phyloP scores from a whole-genome alignment of 1,140 invertebrate species.

The Danaus plexippus region DNA sequence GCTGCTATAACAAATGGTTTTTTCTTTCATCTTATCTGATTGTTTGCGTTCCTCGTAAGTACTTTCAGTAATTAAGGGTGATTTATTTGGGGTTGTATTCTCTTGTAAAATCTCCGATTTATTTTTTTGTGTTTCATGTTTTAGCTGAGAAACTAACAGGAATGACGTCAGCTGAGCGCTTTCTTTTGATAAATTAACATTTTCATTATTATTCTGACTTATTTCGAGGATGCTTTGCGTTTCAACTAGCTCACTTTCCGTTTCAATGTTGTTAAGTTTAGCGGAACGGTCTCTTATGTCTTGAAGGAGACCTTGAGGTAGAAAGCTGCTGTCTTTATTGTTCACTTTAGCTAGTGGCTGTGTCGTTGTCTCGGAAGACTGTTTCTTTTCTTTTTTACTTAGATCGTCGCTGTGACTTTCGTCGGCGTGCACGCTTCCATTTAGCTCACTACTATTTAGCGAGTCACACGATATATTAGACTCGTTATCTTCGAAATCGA shows the following conservation, averaged over 20 bases:
- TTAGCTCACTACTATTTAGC: slow-evolving; percentile 77
- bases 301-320: slow-evolving; percentile 74
- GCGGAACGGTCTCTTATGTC: slow-evolving; percentile 74
- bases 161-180: slow-evolving; percentile 66
- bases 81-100: slow-evolving; percentile 33
- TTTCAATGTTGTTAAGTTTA: slow-evolving; percentile 63
- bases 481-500: slow-evolving; percentile 79
- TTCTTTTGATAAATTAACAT: slow-evolving; percentile 64
- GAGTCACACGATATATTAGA: slow-evolving; percentile 82
- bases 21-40: slow-evolving; percentile 70
- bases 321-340: slow-evolving; percentile 65
- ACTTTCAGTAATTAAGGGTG: slow-evolving; percentile 75
- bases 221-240: slow-evolving; percentile 33
- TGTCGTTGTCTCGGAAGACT: slow-evolving; percentile 40
- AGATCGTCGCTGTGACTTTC: slow-evolving; percentile 60
- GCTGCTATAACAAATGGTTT: slow-evolving; percentile 67
- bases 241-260: slow-evolving; percentile 49
- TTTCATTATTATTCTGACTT: slow-evolving; percentile 58
- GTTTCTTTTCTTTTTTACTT: slow-evolving; percentile 61
- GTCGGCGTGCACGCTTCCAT: slow-evolving; percentile 63
- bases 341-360: slow-evolving; percentile 43
- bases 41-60: slow-evolving; percentile 78
- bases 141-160: slow-evolving; percentile 66
- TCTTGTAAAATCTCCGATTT: slow-evolving; percentile 45
- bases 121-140: slow-evolving; percentile 54